A percentile compares a stretch with the other conserved stretches of the same genome.
Evolutionary conservation across 2,797 vertebrate species (phyloP).

Genomic region (Glossophaga mutica): DNA sequence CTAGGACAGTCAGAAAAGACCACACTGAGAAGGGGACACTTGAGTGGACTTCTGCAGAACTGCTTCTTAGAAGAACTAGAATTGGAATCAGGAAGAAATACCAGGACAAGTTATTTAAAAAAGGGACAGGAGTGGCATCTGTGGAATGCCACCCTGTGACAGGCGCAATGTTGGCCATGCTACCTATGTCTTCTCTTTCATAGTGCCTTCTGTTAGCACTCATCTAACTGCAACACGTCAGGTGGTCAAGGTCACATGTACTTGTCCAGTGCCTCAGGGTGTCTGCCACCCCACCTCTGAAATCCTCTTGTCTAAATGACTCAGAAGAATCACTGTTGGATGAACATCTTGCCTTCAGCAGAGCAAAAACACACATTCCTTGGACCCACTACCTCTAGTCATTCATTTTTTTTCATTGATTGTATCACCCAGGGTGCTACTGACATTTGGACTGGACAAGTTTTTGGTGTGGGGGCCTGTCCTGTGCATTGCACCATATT

Average conservation of each 20-base stretch:
- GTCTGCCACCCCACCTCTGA: not conserved
- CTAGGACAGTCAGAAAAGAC: not conserved
- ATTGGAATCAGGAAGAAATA: not conserved
- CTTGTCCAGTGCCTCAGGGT: not conserved
- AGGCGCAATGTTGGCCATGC: not conserved
- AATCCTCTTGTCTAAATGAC: not conserved
- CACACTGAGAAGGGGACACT: not conserved
- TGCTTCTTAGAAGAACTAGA: not conserved
- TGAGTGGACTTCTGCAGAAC: not conserved
- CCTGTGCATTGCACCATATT: not conserved
- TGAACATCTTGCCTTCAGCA: not conserved
- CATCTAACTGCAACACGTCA: not conserved
- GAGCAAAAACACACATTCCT: not conserved
- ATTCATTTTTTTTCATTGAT: not conserved
- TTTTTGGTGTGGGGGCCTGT: not conserved
- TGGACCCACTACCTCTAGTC: not conserved
- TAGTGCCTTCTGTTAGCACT: not conserved
- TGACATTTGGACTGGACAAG: too few relatives aligned
- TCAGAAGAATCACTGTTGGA: not conserved
- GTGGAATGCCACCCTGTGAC: not conserved
- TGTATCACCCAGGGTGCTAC: not conserved
- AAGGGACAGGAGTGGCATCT: not conserved
- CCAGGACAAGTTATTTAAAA: not conserved
- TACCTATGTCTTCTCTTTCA: not conserved
- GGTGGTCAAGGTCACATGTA: not conserved